Conservation (phyloP, 1,140 invertebrate genomes). For the Bombus picipes region DNA sequence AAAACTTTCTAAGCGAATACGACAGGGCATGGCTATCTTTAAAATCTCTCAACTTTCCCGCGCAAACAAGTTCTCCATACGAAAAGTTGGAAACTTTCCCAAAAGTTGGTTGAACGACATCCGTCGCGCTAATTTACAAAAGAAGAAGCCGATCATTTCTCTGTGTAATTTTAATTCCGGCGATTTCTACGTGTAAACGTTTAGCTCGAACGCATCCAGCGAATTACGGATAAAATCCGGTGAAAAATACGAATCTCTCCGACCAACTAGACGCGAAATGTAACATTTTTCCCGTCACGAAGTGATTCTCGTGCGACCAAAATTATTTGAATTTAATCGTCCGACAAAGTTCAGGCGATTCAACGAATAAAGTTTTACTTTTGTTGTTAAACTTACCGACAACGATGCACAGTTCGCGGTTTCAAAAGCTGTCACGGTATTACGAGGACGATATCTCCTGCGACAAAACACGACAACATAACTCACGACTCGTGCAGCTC, state of each 20-base stretch:
- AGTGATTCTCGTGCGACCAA: neutral
- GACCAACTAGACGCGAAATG: neutral
- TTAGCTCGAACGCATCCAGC: no score
- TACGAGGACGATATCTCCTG: neutral
- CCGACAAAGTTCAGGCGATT: accelerated
- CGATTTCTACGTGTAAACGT: neutral
- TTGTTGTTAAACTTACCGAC: neutral
- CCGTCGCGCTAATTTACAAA: neutral
- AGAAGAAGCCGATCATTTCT: no score
- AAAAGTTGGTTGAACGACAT: neutral
- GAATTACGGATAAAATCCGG: neutral
- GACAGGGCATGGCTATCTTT: neutral
- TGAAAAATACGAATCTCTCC: neutral
- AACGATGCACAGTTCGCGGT: constrained; percentile 7
- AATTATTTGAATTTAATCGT: no score
- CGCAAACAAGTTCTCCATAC: neutral
- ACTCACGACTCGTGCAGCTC: constrained; percentile 67
- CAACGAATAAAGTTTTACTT: neutral
- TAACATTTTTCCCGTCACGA: neutral
- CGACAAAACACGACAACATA: constrained; percentile 48
- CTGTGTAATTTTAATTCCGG: no score
- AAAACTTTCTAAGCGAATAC: neutral
- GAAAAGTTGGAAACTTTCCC: constrained; percentile 6
- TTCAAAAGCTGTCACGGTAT: neutral
- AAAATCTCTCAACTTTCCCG: neutral